Conservation (phyloP, 2,888 invertebrate species). For the Thumatha senex region DNA sequence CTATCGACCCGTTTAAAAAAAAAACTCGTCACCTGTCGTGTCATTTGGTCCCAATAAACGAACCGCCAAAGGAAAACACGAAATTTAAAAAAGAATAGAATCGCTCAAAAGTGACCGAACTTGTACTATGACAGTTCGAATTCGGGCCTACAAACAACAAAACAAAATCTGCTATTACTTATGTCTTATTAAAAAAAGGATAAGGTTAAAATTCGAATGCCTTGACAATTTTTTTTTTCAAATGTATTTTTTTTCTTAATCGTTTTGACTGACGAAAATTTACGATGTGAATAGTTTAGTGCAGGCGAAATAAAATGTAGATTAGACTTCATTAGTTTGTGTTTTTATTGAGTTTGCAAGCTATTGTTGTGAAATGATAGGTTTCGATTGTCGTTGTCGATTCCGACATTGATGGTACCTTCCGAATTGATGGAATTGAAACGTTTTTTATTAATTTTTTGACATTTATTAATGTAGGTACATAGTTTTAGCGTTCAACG, state of each 20-base stretch:
- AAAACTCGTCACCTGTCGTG: constrained; percentile 81
- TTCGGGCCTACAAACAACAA: constrained; percentile 30
- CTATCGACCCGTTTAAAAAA: constrained; percentile 52
- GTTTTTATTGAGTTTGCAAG: constrained; percentile 60
- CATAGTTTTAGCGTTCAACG: too few relatives aligned
- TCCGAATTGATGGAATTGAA: constrained; percentile 53
- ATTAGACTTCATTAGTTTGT: constrained; percentile 72
- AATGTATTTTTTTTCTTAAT: constrained; percentile 62
- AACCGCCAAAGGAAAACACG: constrained; percentile 77
- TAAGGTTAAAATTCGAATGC: constrained; percentile 34
- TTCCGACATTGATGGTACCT: constrained; percentile 61
- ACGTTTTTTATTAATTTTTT: constrained; percentile 15
- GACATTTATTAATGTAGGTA: constrained; percentile 6
- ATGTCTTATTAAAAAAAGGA: background rate
- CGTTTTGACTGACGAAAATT: constrained; percentile 81
- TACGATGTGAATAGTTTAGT: constrained; percentile 77
- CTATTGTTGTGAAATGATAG: constrained; percentile 64
- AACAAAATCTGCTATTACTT: constrained; percentile 12
- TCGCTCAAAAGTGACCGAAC: constrained; percentile 72
- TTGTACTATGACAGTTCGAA: constrained; percentile 64
- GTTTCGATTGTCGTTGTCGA: constrained; percentile 44
- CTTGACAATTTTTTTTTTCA: constrained; percentile 33
- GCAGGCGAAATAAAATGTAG: constrained; percentile 70
- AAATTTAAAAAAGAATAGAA: constrained; percentile 68
- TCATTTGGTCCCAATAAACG: constrained; percentile 81